phyloP scores from a whole-genome alignment of 1,140 invertebrate genomes.

The Pectinophora gossypiella region DNA sequence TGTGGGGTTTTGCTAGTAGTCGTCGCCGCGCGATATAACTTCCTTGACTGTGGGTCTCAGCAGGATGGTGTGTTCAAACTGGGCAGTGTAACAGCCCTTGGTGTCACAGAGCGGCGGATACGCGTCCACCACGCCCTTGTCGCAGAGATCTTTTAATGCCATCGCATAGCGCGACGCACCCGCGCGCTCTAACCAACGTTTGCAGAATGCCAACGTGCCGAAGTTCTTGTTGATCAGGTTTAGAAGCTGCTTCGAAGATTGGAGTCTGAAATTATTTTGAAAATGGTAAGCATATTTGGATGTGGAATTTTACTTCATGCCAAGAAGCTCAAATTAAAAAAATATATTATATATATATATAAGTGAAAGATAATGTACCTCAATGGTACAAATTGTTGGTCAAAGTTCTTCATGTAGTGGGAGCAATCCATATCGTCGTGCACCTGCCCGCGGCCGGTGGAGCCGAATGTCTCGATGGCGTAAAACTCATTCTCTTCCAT shows the following conservation, averaged over 20 bases:
- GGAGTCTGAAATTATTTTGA: conserved; percentile 80
- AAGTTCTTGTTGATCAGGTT: conserved; percentile 99
- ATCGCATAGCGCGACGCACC: conserved; percentile 98
- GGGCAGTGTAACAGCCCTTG: conserved; percentile 98
- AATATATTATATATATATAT: no score
- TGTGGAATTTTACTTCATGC: no score
- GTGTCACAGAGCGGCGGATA: conserved; percentile 99
- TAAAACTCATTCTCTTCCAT: conserved; percentile 99
- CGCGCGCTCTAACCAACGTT: conserved; percentile 97
- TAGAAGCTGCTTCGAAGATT: conserved; percentile 94
- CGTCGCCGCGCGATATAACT: conserved; percentile 95
- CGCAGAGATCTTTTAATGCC: conserved; percentile 98
- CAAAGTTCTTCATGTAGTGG: conserved; percentile 99
- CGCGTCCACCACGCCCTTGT: conserved; percentile 95
- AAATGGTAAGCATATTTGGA: no score
- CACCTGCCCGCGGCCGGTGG: conserved; percentile 96
- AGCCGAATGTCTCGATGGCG: conserved; percentile 99
- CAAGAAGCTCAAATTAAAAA: neutral
- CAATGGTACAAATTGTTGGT: conserved; percentile 93
- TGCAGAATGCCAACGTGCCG: conserved; percentile 98
- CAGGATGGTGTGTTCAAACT: conserved; percentile 99
- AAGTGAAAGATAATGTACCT: conserved; percentile 60
- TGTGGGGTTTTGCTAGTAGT: conserved; percentile 90
- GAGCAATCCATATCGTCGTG: conserved; percentile 99
- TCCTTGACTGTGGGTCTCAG: conserved; percentile 99